Conservation (phyloP, 2,888 invertebrate species). For the Erpobdella octoculata region DNA sequence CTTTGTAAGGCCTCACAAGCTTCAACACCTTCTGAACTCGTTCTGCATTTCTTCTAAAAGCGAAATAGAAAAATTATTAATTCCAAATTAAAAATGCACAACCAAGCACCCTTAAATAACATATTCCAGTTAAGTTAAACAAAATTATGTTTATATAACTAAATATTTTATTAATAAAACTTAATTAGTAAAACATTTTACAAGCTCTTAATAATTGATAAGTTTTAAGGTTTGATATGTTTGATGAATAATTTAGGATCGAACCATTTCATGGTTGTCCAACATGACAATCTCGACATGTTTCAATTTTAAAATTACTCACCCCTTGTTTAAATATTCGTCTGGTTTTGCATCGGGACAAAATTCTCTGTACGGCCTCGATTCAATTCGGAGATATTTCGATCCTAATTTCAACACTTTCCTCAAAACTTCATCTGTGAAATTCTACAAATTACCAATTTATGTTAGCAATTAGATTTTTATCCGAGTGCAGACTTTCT, state of each 20-base stretch:
- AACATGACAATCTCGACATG: too few relatives aligned
- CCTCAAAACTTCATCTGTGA: constrained; percentile 21
- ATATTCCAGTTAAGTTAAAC: too few relatives aligned
- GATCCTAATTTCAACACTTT: constrained; percentile 6
- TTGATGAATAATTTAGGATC: too few relatives aligned
- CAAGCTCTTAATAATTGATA: too few relatives aligned
- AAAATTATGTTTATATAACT: too few relatives aligned
- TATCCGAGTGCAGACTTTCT: not conserved
- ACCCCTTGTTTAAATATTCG: constrained; percentile 22
- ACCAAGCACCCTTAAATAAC: too few relatives aligned
- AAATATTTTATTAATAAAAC: not conserved
- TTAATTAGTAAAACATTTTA: too few relatives aligned
- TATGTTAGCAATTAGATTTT: not conserved
- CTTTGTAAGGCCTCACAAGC: constrained; percentile 39
- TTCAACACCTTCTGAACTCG: constrained; percentile 54
- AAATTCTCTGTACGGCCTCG: not conserved
- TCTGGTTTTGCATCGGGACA: not conserved
- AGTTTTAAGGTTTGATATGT: too few relatives aligned
- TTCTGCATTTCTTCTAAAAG: constrained; percentile 21
- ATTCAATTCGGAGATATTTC: constrained; percentile 9
- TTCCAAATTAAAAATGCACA: too few relatives aligned
- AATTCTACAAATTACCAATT: constrained; percentile 1
- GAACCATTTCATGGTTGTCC: not conserved
- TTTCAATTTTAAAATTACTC: not conserved
- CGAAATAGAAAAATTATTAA: not conserved